These are phyloP conservation scores for Grantiella picta DNA, from an alignment of 2,113 vertebrate species.

Conservation along the genomic window DNA sequence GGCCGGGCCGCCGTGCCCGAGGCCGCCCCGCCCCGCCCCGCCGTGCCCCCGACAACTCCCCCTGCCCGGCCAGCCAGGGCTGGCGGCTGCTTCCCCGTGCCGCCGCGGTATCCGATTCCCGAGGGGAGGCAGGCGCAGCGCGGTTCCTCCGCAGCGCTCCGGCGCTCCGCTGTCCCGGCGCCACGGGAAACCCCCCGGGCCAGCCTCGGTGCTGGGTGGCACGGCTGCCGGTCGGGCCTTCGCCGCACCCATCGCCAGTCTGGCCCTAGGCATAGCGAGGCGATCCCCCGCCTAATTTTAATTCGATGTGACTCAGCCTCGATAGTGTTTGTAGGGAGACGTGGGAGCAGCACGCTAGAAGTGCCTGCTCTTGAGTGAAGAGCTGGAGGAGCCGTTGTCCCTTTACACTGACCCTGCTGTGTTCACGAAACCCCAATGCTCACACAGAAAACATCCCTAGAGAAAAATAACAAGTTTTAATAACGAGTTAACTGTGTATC, in stretches of 20 bases:
- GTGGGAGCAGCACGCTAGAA: accelerated
- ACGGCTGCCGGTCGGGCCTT: background rate
- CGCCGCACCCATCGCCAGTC: accelerated
- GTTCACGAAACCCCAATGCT: accelerated
- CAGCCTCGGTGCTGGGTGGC: background rate
- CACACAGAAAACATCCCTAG: accelerated
- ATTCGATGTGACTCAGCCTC: accelerated
- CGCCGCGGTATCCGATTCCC: accelerated
- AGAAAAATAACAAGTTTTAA: background rate
- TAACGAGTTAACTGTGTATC: background rate
- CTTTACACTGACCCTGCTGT: background rate
- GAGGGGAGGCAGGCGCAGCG: background rate
- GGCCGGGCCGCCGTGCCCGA: too few species aligned
- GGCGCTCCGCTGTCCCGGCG: background rate
- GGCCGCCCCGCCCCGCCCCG: background rate
- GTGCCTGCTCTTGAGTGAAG: background rate
- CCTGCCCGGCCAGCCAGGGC: background rate
- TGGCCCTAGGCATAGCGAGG: background rate
- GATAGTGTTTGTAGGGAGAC: accelerated
- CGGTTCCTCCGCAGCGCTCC: background rate
- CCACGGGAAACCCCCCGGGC: background rate
- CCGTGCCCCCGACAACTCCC: background rate
- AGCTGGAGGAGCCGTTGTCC: background rate
- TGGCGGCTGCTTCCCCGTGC: background rate
- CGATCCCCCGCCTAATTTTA: background rate